Evolutionary conservation across 92 coral and sea anemone species (phyloP), one percentile per base, ranked within the genome.

Genomic region (Actinernus sp.): DNA sequence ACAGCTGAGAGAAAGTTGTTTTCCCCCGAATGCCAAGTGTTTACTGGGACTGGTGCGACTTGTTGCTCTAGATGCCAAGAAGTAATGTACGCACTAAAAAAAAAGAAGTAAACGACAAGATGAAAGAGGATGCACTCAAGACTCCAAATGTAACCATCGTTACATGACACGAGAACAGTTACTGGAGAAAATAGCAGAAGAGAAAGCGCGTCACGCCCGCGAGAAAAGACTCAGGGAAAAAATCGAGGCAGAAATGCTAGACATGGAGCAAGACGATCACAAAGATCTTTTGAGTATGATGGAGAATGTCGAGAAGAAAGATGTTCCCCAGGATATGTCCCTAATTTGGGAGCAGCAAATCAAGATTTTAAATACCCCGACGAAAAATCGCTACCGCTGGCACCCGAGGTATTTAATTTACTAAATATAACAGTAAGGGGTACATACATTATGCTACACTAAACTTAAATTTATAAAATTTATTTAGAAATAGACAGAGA

Each of bases 321-420:
- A 62, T 9, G 61, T 80, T 24, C 87, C 69, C 10, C 68, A 71
- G 12, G 60, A 62, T 23, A 17, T 80, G 72, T 9, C 47, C 1
- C 44, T 61, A 1, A 61, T 80, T 1, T 71, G 73, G 74, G 49
- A 71, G 20, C 81, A 63, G 19, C 87, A 71, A 41, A 17, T 10
- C 20, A 57, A 72, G 14, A 62, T 80, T 1, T n/a, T 50, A 26
- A 55, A 54, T 22, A 78, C 52, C 18, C 27, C 41, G 13, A 45
- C 69, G 22, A 3, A 43, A 34, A 44, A 49, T 8, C 80, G 67
- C 18, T 71, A 80, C 41, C 67, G 81, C 20, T 80, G 80, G 87
- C 81, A 80, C 18, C 87, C 87, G 31, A 71, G 43, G 87, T 71
- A 47, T 45, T 26, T 19, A 61, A 16, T 36, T 11, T n/a, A 37